phyloP scores from a whole-genome alignment of 2,797 vertebrate species.

The Lepus townsendii region DNA sequence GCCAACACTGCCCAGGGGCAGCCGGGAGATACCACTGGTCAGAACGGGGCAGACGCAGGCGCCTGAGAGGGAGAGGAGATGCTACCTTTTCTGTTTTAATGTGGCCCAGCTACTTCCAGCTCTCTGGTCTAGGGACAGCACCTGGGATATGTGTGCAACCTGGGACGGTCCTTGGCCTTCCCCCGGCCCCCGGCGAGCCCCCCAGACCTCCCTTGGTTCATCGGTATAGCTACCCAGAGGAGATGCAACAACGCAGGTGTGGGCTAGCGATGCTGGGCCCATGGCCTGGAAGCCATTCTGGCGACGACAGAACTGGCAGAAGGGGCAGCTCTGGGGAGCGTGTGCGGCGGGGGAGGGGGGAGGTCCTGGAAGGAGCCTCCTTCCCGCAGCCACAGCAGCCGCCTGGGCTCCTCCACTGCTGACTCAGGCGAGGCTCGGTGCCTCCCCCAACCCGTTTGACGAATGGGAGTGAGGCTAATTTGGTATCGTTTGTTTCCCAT shows the following conservation, averaged over 20 bases:
- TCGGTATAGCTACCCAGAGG: background rate
- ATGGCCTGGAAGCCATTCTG: conserved; percentile 64
- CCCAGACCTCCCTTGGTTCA: background rate
- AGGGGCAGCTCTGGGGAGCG: conserved; percentile 34
- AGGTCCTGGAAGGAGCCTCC: background rate
- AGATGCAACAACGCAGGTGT: conserved; percentile 61
- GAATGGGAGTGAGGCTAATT: conserved; percentile 82
- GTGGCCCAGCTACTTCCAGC: rapidly evolving
- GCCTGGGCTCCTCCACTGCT: conserved; percentile 77
- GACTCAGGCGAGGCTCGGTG: conserved; percentile 77
- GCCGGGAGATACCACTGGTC: background rate
- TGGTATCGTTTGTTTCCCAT: conserved; percentile 85
- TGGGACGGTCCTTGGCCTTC: background rate
- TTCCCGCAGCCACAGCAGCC: conserved; percentile 55
- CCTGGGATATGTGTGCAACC: background rate
- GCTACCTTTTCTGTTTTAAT: background rate
- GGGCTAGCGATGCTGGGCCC: conserved; percentile 48
- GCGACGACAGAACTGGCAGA: conserved; percentile 59
- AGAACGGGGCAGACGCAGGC: background rate
- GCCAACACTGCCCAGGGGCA: background rate
- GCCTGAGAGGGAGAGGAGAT: background rate
- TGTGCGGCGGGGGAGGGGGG: background rate
- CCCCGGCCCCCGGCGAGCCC: background rate
- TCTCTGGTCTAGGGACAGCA: background rate
- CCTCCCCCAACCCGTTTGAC: conserved; percentile 54